Evolutionary conservation across 2,113 vertebrate genomes (phyloP).

Genomic region (Pelobates fuscus): DNA sequence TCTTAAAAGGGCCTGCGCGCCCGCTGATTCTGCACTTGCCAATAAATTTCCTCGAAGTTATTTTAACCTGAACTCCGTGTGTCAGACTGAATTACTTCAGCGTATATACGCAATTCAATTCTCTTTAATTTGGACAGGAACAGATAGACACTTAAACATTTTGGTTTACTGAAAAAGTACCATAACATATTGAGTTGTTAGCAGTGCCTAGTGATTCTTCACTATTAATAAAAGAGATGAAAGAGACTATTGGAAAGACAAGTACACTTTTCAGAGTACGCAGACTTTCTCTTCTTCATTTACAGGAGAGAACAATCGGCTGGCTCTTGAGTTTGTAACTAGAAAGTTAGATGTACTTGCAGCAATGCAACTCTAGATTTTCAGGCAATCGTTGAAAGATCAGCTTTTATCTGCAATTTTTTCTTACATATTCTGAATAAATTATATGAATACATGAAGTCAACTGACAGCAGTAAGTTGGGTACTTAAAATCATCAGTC

Average conservation of each 20-base stretch:
- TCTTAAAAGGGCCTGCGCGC: too few species aligned
- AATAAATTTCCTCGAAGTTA: too few species aligned
- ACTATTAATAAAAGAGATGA: conserved; percentile 24
- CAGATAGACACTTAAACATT: too few species aligned
- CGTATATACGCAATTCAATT: too few species aligned
- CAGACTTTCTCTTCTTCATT: conserved; percentile 14
- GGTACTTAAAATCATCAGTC: not conserved
- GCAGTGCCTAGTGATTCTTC: conserved; percentile 22
- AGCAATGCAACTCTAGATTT: not conserved
- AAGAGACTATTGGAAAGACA: conserved; percentile 23
- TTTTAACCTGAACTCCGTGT: too few species aligned
- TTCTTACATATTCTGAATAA: not conserved
- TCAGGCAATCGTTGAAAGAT: too few species aligned
- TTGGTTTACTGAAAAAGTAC: too few species aligned
- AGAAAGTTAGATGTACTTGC: not conserved
- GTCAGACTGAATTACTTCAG: too few species aligned
- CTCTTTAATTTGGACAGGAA: too few species aligned
- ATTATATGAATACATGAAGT: not conserved
- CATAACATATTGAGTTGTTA: conserved; percentile 33
- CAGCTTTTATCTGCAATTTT: too few species aligned
- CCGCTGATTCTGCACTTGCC: too few species aligned
- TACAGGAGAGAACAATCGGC: not conserved
- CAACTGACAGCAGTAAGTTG: not conserved
- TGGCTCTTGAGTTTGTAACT: not conserved
- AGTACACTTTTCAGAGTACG: conserved; percentile 2